These are phyloP conservation scores for Helostoma temminkii DNA, from an alignment of 2,797 vertebrate genomes.

Conservation along the genomic window DNA sequence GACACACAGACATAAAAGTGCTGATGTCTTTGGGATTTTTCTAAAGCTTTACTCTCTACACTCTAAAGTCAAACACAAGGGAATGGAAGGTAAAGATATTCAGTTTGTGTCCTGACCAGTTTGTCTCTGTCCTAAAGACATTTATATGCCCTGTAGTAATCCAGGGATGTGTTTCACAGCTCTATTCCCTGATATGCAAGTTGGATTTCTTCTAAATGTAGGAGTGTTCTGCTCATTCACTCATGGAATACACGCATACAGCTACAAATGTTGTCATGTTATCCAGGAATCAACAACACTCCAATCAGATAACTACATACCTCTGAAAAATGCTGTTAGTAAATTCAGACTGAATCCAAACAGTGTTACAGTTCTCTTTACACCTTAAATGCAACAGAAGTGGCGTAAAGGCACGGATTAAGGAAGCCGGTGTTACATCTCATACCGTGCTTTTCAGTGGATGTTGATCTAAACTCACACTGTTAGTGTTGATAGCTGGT, in stretches of 20 bases:
- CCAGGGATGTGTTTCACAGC: slow-evolving; percentile 58
- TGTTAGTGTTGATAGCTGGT: slow-evolving; percentile 45
- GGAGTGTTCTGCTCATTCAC: slow-evolving; percentile 33
- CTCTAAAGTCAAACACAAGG: slow-evolving; percentile 33
- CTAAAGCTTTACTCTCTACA: slow-evolving; percentile 47
- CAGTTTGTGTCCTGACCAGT: slow-evolving; percentile 26
- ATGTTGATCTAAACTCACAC: slow-evolving; percentile 46
- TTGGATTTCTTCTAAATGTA: slow-evolving; percentile 37
- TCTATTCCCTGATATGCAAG: slow-evolving; percentile 57
- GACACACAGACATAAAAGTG: slow-evolving; percentile 41
- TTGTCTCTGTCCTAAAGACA: slow-evolving; percentile 36
- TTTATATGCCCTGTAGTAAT: slow-evolving; percentile 57
- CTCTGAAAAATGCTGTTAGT: slow-evolving; percentile 36
- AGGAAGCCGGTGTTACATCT: slow-evolving; percentile 47
- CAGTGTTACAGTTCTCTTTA: slow-evolving; percentile 32
- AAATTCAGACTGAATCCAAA: slow-evolving; percentile 21
- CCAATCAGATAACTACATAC: slow-evolving; percentile 36
- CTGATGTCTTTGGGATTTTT: slow-evolving; percentile 50
- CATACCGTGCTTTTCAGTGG: slow-evolving; percentile 57
- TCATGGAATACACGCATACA: slow-evolving; percentile 38
- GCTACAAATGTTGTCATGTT: slow-evolving; percentile 2
- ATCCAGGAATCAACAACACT: slow-evolving; percentile 13
- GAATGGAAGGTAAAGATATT: slow-evolving; percentile 25
- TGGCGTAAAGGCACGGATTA: slow-evolving; percentile 36
- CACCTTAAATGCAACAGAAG: slow-evolving; percentile 31